A percentile compares a stretch with the other conserved stretches of the same genome.
These are phyloP conservation scores for Tetragonisca angustula DNA, from an alignment of 2,888 invertebrate genomes.

Conservation along the genomic window DNA sequence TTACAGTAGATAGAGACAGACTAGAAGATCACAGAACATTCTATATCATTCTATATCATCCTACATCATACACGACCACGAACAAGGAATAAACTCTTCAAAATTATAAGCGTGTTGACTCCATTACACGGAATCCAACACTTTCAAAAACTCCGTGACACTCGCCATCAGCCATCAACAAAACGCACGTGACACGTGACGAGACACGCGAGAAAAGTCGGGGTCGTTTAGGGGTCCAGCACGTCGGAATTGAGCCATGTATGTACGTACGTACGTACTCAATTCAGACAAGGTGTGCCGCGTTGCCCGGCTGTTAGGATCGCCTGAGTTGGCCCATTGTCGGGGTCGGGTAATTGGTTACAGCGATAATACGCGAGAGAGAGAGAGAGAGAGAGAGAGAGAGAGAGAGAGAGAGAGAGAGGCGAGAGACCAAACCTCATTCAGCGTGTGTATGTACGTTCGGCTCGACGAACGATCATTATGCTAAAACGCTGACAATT, in stretches of 20 bases:
- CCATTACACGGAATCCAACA: too few species aligned
- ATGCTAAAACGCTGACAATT: slow-evolving; percentile 72
- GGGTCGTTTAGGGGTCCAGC: neutral
- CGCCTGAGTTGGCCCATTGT: slow-evolving; percentile 51
- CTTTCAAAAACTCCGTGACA: too few species aligned
- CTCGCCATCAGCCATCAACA: neutral
- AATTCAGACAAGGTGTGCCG: neutral
- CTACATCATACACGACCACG: too few species aligned
- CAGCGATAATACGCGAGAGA: slow-evolving; percentile 57
- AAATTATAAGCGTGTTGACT: too few species aligned
- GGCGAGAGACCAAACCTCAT: slow-evolving; percentile 65
- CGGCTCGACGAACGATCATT: slow-evolving; percentile 53
- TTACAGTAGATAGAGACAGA: too few species aligned
- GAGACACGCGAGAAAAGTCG: neutral
- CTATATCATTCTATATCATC: too few species aligned
- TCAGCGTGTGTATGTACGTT: slow-evolving; percentile 17
- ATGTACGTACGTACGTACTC: neutral
- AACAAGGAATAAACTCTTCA: too few species aligned
- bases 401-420: slow-evolving; percentile 67
- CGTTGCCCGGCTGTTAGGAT: slow-evolving; percentile 50
- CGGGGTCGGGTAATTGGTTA: slow-evolving; percentile 63
- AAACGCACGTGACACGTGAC: neutral
- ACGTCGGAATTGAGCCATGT: neutral
- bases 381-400: slow-evolving; percentile 67
- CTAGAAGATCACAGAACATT: too few species aligned